phyloP scores from a whole-genome alignment of 2,888 invertebrate genomes.

The Acronicta aceris region DNA sequence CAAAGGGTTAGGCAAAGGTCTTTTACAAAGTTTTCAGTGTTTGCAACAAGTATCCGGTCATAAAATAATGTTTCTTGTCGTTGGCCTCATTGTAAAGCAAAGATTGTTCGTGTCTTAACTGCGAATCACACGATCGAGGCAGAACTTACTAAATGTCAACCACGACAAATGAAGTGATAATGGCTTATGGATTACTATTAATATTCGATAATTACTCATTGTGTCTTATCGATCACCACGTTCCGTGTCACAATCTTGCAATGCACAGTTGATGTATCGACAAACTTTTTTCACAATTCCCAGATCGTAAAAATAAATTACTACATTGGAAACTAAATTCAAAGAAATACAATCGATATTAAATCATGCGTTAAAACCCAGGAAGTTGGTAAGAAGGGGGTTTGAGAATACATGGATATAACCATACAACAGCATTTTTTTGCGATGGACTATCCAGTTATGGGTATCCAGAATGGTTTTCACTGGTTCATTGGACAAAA shows the following conservation, averaged over 20 bases:
- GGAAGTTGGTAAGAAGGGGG: slow-evolving; percentile 26
- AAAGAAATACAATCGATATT: slow-evolving; percentile 47
- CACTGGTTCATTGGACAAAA: slow-evolving; percentile 37
- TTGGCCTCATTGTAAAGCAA: too few species aligned
- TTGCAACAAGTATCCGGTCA: neutral
- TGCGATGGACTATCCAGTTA: slow-evolving; percentile 29
- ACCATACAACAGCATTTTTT: slow-evolving; percentile 42
- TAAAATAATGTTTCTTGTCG: too few species aligned
- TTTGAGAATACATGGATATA: slow-evolving; percentile 23
- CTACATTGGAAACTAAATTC: slow-evolving; percentile 22
- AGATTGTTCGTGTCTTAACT: neutral
- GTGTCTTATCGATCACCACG: slow-evolving; percentile 16
- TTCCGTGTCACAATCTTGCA: slow-evolving; percentile 16
- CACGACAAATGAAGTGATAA: slow-evolving; percentile 26
- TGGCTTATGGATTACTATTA: slow-evolving; percentile 8
- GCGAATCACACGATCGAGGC: neutral
- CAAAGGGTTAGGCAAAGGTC: too few species aligned
- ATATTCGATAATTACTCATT: slow-evolving; percentile 23
- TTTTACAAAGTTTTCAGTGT: neutral
- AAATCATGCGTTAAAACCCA: slow-evolving; percentile 47
- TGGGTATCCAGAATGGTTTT: slow-evolving; percentile 21
- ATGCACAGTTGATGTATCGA: slow-evolving; percentile 12
- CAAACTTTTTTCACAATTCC: slow-evolving; percentile 38
- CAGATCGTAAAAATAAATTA: slow-evolving; percentile 48
- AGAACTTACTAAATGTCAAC: slow-evolving; percentile 16